Evolutionary conservation across 2,888 invertebrate genomes (phyloP), one percentile per base, ranked within the genome.

Genomic region (Bellardia bayeri): DNA sequence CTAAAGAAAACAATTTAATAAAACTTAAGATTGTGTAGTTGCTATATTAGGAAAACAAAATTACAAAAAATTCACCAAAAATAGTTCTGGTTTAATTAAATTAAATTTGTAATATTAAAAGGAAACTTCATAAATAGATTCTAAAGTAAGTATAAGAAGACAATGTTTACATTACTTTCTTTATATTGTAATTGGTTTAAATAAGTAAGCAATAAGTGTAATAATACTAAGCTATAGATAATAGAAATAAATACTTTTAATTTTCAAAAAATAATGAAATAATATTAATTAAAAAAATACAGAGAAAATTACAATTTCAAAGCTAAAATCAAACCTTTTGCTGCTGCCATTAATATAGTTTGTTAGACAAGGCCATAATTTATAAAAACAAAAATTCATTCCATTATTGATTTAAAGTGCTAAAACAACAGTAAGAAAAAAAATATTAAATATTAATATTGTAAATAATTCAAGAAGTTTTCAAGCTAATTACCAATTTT

Each of bases 291-390:
- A 14, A 64, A 64, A 64, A 54, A 42, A 56, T 14, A 30, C 33
- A 49, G 13, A 66, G 8, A 40, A 40, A 7, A 72, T 40, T 74
- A 42, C 4, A 5, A 8, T 66, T 45, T 49, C 54, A 51, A 61
- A 69, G 49, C 58, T 68, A 40, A 76, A 63, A 63, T 71, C 83
- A 83, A 83, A 83, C 83, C 83, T 83, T 83, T 76, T 3, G 14
- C 9, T 40, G 58, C 16, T 16, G 56, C 45, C 42, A 51, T 64
- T 56, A 11, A 40, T 42, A 30, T 1, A 37, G 37, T 4, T 37
- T 37, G 37, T 37, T 30, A 40, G 16, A 11, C 37, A 30, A 11
- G 45, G 54, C 37, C 45, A n/a, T 45, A 14, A 6, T 49, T 30
- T 42, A 54, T 3, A 54, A 69, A 7, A 42, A 33, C 13, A 14